Base-by-base conservation (phyloP, 1,140 invertebrate species). In the Reticulitermes speratus region DNA sequence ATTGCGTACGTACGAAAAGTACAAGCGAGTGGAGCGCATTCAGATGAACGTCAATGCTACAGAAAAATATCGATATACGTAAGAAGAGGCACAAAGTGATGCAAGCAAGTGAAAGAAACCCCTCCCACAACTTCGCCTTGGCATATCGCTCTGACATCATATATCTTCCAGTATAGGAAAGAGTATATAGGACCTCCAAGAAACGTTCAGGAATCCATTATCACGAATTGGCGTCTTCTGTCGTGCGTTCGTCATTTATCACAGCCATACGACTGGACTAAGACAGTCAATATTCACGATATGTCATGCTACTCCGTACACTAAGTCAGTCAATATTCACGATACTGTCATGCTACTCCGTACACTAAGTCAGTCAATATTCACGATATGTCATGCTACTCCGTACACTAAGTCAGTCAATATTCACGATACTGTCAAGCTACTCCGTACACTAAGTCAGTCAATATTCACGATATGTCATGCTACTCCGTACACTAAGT, bases 161-260 rank as follows among this genome's bases (percentile, higher is more conserved):
- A 75, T 30, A 9, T 30, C 65, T 30, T 30, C 65, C 65, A 75
- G n/a, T 75, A 75, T 75, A 75, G 65, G n/a, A 75, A 30, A 25
- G 16, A 75, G 30, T 75, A 30, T 75, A 75, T 75, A 75, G 65
- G 65, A 30, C 25, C 52, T 9, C 25, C 65, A 30, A 25, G 65
- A 75, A 75, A 75, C 65, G 65, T 75, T 75, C 65, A 75, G 65
- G 65, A 75, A 75, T 75, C 65, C 65, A 75, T 75, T 75, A 75
- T 25, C 65, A n/a, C n/a, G 65, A 75, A 75, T 75, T 75, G 65
- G 25, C 65, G n/a, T 75, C 65, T 75, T 30, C n/a, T 75, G 8
- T 30, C n/a, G 65, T 30, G 65, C 65, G n/a, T 75, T 75, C 65
- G 30, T 75, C 65, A 75, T 75, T 75, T 75, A 75, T 75, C 65